Evolutionary conservation across 1,140 invertebrate species (phyloP).

Genomic region (Hylaeus anthracinus): DNA sequence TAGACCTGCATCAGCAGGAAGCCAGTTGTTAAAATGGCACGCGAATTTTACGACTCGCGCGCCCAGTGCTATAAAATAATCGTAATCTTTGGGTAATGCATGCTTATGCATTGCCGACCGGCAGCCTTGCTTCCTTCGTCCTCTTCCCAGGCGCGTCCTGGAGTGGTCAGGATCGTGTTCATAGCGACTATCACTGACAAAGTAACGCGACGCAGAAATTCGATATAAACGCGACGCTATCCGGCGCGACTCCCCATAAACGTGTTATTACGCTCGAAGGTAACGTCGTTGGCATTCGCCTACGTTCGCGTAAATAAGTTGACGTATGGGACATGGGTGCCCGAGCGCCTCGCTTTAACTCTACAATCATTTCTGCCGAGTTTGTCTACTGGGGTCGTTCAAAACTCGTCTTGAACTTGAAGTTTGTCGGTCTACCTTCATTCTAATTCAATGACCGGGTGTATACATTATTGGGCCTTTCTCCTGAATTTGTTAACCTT

Average conservation of each 20-base stretch:
- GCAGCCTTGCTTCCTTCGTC: constrained; percentile 46
- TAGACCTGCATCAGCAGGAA: constrained; percentile 58
- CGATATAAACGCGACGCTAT: constrained; percentile 52
- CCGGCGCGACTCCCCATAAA: constrained; percentile 45
- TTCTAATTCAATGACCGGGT: too few species aligned
- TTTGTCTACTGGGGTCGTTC: too few species aligned
- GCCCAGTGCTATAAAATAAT: constrained; percentile 67
- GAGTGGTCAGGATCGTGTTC: constrained; percentile 14
- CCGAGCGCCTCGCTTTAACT: constrained; percentile 17
- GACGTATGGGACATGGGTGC: constrained; percentile 16
- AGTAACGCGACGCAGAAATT: constrained; percentile 53
- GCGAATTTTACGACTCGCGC: constrained; percentile 65
- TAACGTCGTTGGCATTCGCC: constrained; percentile 11
- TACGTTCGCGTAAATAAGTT: constrained; percentile 50
- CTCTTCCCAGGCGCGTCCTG: background rate
- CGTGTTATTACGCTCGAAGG: constrained; percentile 40
- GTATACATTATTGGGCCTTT: too few species aligned
- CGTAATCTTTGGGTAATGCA: constrained; percentile 67
- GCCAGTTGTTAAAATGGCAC: constrained; percentile 69
- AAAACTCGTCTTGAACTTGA: too few species aligned
- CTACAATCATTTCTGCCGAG: too few species aligned
- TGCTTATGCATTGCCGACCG: constrained; percentile 63
- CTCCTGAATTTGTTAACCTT: too few species aligned
- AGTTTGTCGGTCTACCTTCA: too few species aligned
- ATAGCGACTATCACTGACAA: constrained; percentile 51